Evolutionary conservation across 1,140 invertebrate genomes (phyloP).

Genomic region (Agrilus planipennis): DNA sequence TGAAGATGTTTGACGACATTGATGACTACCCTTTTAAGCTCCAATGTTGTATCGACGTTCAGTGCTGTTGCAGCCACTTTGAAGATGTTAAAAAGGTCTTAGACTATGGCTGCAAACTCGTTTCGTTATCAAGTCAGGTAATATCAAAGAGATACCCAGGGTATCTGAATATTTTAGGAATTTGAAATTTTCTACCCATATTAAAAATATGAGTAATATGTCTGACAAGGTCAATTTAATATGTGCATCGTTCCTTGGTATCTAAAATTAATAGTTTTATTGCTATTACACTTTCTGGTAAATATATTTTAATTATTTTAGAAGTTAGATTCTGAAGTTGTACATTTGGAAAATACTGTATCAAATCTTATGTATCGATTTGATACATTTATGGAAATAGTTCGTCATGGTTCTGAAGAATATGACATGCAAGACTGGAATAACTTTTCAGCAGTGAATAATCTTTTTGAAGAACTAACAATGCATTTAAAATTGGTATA

Average conservation of each 20-base stretch:
- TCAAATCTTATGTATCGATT: conserved; percentile 14
- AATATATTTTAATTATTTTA: background rate
- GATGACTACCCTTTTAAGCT: conserved; percentile 17
- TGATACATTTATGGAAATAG: conserved; percentile 17
- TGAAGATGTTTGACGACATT: conserved; percentile 17
- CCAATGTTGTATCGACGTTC: conserved; percentile 14
- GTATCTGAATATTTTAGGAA: no score
- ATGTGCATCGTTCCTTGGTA: no score
- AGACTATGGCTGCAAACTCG: conserved; percentile 15
- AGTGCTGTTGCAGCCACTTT: conserved; percentile 12
- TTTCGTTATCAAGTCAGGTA: no score
- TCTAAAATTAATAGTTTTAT: background rate
- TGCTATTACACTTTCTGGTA: background rate
- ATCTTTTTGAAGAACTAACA: conserved; percentile 16
- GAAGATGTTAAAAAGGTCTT: conserved; percentile 19
- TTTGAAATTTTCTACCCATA: no score
- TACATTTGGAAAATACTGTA: background rate
- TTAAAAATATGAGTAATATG: no score
- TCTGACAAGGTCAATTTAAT: no score
- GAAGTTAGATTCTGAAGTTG: no score
- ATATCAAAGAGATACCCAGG: no score
- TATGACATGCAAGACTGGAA: conserved; percentile 12
- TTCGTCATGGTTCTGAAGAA: background rate
- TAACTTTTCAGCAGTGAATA: conserved; percentile 14
- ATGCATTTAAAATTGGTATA: conserved; percentile 15